Evolutionary conservation across 2,113 vertebrate species (phyloP).

Genomic region (Dasypus novemcinctus): DNA sequence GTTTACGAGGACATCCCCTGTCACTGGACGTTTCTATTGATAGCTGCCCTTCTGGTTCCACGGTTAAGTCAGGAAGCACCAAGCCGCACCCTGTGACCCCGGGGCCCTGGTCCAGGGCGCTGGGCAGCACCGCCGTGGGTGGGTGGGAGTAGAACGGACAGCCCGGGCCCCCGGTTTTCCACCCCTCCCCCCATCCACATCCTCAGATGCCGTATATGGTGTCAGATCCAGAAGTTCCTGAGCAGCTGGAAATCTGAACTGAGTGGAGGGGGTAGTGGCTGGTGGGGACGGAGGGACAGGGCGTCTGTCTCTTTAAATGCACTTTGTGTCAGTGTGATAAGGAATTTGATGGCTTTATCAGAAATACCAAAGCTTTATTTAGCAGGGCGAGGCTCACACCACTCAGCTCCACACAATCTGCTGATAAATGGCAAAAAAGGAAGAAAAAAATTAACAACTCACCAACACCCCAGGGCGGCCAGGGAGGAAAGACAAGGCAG

Average conservation of each 20-base stretch:
- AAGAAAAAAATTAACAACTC: conserved; percentile 73
- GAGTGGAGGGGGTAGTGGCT: conserved; percentile 54
- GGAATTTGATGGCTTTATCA: conserved; percentile 99
- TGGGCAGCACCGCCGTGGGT: not conserved
- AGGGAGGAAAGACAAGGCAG: conserved; percentile 74
- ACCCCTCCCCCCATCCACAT: not conserved
- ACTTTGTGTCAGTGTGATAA: conserved; percentile 93
- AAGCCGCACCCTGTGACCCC: conserved; percentile 6
- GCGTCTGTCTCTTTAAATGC: conserved; percentile 95
- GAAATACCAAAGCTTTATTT: conserved; percentile 99
- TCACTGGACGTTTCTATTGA: conserved; percentile 74
- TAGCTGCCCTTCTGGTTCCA: conserved; percentile 34
- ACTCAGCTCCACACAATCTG: conserved; percentile 91
- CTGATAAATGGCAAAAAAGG: conserved; percentile 95
- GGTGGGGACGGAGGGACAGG: conserved; percentile 80
- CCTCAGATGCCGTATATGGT: conserved; percentile 49
- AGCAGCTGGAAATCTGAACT: conserved; percentile 72
- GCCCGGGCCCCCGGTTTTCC: not conserved
- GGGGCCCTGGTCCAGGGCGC: not conserved
- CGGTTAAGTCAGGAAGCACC: conserved; percentile 27
- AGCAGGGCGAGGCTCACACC: conserved; percentile 95
- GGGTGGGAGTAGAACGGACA: not conserved
- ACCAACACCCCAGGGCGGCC: not conserved
- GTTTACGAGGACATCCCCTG: conserved; percentile 67
- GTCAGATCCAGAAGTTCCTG: conserved; percentile 18